Evolutionary conservation across 2,888 invertebrate species (phyloP).

Genomic region (Phalera bucephala): DNA sequence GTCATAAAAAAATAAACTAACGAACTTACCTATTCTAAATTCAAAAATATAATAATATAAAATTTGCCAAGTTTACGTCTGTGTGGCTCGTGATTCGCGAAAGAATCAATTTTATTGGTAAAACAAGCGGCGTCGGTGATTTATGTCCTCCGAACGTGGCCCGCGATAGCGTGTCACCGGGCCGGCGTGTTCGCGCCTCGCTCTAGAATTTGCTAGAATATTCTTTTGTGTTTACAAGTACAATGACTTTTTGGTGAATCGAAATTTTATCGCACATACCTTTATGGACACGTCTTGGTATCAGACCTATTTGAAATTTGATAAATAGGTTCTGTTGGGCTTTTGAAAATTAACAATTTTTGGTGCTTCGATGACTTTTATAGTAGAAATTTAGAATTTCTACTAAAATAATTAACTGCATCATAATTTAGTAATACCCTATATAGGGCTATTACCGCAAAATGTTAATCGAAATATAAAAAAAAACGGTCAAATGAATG

Average conservation of each 20-base stretch:
- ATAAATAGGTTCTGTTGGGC: too few species aligned
- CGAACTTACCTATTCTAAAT: slow-evolving; percentile 21
- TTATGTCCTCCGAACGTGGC: slow-evolving; percentile 73
- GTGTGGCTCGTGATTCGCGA: slow-evolving; percentile 52
- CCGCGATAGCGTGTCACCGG: slow-evolving; percentile 72
- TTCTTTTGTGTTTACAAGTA: slow-evolving; percentile 66
- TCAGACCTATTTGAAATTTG: too few species aligned
- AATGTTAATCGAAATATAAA: too few species aligned
- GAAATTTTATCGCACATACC: slow-evolving; percentile 21
- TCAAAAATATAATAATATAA: slow-evolving; percentile 24
- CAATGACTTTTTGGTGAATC: slow-evolving; percentile 41
- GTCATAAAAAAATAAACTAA: neutral
- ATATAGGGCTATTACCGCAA: too few species aligned
- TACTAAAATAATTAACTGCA: too few species aligned
- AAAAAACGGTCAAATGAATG: too few species aligned
- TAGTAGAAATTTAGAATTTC: too few species aligned
- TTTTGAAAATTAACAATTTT: too few species aligned
- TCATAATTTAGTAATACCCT: too few species aligned
- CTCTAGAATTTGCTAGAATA: slow-evolving; percentile 73
- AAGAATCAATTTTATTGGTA: slow-evolving; percentile 80
- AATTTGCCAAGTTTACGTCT: slow-evolving; percentile 40
- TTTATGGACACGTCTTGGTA: slow-evolving; percentile 7
- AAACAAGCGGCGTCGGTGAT: slow-evolving; percentile 75
- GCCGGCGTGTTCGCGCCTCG: slow-evolving; percentile 64
- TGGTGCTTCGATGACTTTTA: too few species aligned